These are phyloP conservation scores for Hormaphis cornu DNA, from an alignment of 1,140 invertebrate species.

Conservation along the genomic window DNA sequence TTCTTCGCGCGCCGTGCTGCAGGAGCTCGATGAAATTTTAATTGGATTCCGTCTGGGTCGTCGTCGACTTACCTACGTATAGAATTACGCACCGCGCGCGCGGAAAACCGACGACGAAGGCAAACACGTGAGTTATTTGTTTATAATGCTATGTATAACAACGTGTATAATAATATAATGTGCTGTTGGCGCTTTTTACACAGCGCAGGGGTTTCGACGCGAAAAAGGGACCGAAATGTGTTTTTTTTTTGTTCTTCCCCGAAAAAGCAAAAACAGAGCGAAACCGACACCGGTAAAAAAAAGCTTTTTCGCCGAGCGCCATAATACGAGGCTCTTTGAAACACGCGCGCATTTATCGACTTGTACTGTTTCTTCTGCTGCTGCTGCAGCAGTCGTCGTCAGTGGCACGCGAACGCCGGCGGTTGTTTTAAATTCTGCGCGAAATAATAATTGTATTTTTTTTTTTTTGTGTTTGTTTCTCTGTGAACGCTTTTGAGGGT, in stretches of 20 bases:
- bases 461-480: too few relatives aligned
- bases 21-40: neutral
- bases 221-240: neutral
- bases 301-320: neutral
- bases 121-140: too few relatives aligned
- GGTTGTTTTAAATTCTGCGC: too few relatives aligned
- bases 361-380: constrained; percentile 7
- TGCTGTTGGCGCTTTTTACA: neutral
- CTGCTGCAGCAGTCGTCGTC: too few relatives aligned
- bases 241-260: neutral
- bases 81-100: too few relatives aligned
- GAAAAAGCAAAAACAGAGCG: neutral
- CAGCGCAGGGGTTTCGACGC: neutral
- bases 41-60: neutral
- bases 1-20: too few relatives aligned
- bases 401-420: too few relatives aligned
- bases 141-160: neutral
- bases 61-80: neutral
- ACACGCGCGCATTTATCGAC: neutral
- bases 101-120: neutral
- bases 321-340: neutral
- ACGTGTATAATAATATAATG: too few relatives aligned
- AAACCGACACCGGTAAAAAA: neutral
- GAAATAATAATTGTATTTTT: neutral
- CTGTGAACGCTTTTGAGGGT: too few relatives aligned